phyloP scores from a whole-genome alignment of 1,140 invertebrate species.

The Tetragonula clypearis region DNA sequence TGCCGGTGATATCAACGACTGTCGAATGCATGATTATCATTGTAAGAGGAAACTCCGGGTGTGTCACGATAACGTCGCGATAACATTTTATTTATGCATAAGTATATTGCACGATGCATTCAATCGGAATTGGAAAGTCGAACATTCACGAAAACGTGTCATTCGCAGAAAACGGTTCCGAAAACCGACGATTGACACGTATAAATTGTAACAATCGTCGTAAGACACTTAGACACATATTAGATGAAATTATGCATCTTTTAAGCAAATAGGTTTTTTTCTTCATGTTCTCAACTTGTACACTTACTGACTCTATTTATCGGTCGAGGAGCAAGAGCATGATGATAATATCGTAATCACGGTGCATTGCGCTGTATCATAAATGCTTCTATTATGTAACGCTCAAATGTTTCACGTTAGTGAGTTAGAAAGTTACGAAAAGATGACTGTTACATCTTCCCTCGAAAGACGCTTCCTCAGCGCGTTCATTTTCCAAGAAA shows the following conservation, averaged over 20 bases:
- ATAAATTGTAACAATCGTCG: background rate
- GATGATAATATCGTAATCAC: background rate
- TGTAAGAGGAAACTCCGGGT: conserved; percentile 61
- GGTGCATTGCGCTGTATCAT: background rate
- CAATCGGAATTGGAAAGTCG: background rate
- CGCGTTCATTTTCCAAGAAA: background rate
- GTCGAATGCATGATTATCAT: conserved; percentile 59
- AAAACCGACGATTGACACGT: no score
- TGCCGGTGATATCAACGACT: conserved; percentile 31
- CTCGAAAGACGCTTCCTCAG: background rate
- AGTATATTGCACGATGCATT: background rate
- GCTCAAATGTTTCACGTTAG: conserved; percentile 1
- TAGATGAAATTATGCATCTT: background rate
- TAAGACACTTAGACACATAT: background rate
- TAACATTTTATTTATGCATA: background rate
- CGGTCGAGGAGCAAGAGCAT: background rate
- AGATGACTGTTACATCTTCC: background rate
- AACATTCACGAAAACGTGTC: background rate
- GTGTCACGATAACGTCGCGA: conserved; percentile 59
- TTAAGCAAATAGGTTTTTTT: background rate
- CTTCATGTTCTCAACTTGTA: background rate
- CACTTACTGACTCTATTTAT: background rate
- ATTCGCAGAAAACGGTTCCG: background rate
- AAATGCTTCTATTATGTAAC: conserved; percentile 38
- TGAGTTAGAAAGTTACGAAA: background rate